These are phyloP conservation scores for Leucophenga montana DNA, from an alignment of 2,888 invertebrate genomes.

Conservation along the genomic window DNA sequence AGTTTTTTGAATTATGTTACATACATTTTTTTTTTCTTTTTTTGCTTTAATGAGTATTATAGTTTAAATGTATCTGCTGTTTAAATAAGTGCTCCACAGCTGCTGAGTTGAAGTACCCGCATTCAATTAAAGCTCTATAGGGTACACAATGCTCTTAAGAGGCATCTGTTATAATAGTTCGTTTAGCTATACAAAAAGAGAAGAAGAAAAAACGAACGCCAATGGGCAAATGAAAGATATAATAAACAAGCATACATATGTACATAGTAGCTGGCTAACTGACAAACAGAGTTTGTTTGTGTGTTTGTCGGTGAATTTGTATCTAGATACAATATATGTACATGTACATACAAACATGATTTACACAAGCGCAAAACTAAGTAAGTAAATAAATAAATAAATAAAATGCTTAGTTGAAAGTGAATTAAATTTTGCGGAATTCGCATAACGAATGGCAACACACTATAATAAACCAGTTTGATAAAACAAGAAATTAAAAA, in stretches of 20 bases:
- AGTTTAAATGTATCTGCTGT: neutral
- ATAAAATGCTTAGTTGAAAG: constrained; percentile 53
- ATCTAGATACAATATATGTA: neutral
- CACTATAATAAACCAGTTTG: neutral
- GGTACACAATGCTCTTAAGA: too few relatives aligned
- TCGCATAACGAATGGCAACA: constrained; percentile 3
- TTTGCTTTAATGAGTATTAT: neutral
- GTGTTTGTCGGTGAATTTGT: constrained; percentile 45
- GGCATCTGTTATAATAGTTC: too few relatives aligned
- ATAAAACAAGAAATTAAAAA: constrained; percentile 1
- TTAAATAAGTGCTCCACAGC: too few relatives aligned
- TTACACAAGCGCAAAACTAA: constrained; percentile 47
- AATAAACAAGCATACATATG: constrained; percentile 32
- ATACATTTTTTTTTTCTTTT: neutral
- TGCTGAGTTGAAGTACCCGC: too few relatives aligned
- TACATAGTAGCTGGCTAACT: constrained; percentile 18
- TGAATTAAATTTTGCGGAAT: constrained; percentile 53
- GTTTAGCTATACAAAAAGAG: neutral
- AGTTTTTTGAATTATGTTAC: too few relatives aligned
- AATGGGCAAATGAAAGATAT: constrained; percentile 14
- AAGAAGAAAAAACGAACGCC: neutral
- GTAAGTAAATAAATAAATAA: constrained; percentile 29
- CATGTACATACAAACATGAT: constrained; percentile 18
- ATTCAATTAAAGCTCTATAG: too few relatives aligned
- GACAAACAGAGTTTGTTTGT: constrained; percentile 33